These are phyloP conservation scores for Caenorhabditis virilis DNA, from an alignment of 2,888 invertebrate species.

Conservation along the genomic window DNA sequence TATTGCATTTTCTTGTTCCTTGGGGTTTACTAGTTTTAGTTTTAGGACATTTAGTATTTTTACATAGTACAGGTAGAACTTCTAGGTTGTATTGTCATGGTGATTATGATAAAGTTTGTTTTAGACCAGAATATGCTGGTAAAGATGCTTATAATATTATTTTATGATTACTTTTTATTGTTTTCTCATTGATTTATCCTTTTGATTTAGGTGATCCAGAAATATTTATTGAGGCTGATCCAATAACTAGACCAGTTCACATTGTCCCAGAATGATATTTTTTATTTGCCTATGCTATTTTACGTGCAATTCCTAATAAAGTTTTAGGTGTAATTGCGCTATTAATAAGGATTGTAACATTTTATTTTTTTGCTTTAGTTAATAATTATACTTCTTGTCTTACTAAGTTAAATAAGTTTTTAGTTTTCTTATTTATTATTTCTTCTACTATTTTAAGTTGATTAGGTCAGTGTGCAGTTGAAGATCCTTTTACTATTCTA, in stretches of 20 bases:
- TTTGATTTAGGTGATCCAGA: constrained; percentile 74
- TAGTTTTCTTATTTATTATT: constrained; percentile 51
- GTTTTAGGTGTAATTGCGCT: constrained; percentile 79
- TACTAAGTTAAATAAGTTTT: constrained; percentile 47
- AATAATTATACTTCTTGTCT: constrained; percentile 54
- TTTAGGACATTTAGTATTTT: constrained; percentile 63
- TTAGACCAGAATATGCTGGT: constrained; percentile 54
- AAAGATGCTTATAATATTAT: constrained; percentile 70
- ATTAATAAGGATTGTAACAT: constrained; percentile 60
- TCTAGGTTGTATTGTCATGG: constrained; percentile 56
- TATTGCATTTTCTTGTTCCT: constrained; percentile 79
- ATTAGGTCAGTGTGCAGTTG: constrained; percentile 52
- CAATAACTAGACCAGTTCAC: constrained; percentile 77
- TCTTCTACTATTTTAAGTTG: constrained; percentile 49
- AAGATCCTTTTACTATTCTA: constrained; percentile 49
- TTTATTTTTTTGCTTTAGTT: constrained; percentile 57
- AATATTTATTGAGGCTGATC: constrained; percentile 79
- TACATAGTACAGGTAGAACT: constrained; percentile 66
- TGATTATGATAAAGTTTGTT: constrained; percentile 60
- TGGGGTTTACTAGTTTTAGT: constrained; percentile 74
- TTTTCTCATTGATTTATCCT: constrained; percentile 73
- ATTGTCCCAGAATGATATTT: constrained; percentile 87
- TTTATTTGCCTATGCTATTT: constrained; percentile 81
- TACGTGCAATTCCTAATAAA: constrained; percentile 82
- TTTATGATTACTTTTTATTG: constrained; percentile 73